A percentile compares a stretch with the other conserved stretches of the same genome.
phyloP scores from a whole-genome alignment of 2,113 vertebrate species.

The Mixornis gularis region DNA sequence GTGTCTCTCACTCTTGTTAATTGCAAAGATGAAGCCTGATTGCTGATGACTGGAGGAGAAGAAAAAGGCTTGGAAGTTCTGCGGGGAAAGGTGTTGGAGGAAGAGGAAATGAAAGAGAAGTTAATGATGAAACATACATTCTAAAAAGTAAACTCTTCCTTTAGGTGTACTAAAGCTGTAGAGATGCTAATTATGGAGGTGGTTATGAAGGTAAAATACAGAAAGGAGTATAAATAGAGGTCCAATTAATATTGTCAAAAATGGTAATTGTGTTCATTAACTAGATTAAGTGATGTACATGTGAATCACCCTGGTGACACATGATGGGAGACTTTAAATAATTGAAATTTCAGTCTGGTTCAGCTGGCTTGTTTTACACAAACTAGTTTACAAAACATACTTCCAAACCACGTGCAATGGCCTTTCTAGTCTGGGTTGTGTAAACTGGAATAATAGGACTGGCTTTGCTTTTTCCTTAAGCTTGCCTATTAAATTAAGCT shows the following conservation, averaged over 20 bases:
- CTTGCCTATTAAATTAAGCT: neutral
- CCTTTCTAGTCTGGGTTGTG: neutral
- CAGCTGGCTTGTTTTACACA: neutral
- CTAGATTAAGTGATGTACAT: neutral
- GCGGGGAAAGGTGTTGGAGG: neutral
- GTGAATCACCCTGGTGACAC: slow-evolving; percentile 30
- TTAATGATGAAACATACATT: neutral
- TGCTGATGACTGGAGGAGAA: neutral
- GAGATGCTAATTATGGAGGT: neutral
- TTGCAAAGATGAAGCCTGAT: neutral
- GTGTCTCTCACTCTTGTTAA: neutral
- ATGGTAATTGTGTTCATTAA: slow-evolving; percentile 22
- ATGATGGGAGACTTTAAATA: neutral
- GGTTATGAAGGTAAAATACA: slow-evolving; percentile 4
- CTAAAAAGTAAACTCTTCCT: neutral
- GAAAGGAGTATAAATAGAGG: neutral
- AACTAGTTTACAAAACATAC: neutral
- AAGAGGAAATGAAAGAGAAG: neutral
- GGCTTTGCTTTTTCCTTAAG: neutral
- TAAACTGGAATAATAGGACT: neutral
- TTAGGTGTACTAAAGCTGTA: neutral
- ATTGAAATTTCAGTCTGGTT: neutral
- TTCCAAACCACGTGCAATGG: neutral
- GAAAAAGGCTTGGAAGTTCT: neutral
- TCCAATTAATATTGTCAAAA: slow-evolving; percentile 41